Base-by-base conservation (phyloP, 2,888 invertebrate species). In the Tipula unca region DNA sequence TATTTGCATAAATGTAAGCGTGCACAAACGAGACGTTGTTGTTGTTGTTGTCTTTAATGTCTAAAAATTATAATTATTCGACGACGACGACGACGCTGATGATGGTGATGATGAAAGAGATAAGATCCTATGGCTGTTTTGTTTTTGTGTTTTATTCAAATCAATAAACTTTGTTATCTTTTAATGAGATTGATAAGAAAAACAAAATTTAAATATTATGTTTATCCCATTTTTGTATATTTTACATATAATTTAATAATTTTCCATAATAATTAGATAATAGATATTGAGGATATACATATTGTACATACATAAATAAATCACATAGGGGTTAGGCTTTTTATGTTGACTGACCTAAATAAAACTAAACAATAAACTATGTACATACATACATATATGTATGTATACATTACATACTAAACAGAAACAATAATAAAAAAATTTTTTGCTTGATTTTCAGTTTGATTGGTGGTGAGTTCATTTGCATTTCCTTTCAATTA, bases 171-270 rank as follows among this genome's bases (percentile, higher is more conserved):
- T 69, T 69, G 69, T 69, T 69, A 69, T 69, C 69, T 25, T 69
- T 69, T 69, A 69, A 69, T 69, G 69, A 69, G 25, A 69, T 69
- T 69, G 69, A 69, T 69, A 69, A 69, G 48, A 69, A 69, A 48
- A 69, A 69, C 69, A 69, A 69, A 69, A 69, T 69, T 69, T 69
- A 69, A 69, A 69, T 69, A 69, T 69, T 69, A 20, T 69, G 69
- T 48, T 48, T 48, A 48, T 48, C n/a, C 48, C n/a, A 3, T 48
- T 48, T 48, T 48, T 48, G 48, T 48, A 48, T 48, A 48, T 48
- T 48, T 48, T 48, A 48, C 39, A 39, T 17, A 48, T 48, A 48
- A 48, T 48, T 69, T 69, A 25, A 69, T 69, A 69, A 69, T 69
- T 69, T 69, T 69, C 8, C 69, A 69, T 69, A 69, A 69, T 25